Evolutionary conservation across 2,113 vertebrate species (phyloP).

Genomic region (Seriola aureovittata): DNA sequence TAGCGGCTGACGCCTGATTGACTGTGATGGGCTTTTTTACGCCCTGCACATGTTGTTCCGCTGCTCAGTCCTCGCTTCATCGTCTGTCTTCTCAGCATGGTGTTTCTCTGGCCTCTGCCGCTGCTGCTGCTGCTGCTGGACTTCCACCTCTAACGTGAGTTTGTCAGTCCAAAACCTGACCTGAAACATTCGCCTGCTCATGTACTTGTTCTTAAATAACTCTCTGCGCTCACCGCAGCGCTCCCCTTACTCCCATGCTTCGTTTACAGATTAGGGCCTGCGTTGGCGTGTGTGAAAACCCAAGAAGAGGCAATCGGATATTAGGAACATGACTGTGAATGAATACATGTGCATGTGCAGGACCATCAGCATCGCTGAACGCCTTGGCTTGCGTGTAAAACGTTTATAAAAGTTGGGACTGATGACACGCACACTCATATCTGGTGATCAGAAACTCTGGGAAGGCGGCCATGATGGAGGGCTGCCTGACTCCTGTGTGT

Average conservation of each 20-base stretch:
- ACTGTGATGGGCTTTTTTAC: conserved; percentile 83
- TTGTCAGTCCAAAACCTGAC: conserved; percentile 60
- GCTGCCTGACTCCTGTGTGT: conserved; percentile 72
- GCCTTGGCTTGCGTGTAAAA: conserved; percentile 58
- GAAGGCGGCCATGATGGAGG: conserved; percentile 74
- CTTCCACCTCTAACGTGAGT: conserved; percentile 53
- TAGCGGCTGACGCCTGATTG: conserved; percentile 80
- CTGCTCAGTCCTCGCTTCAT: conserved; percentile 56
- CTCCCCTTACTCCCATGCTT: conserved; percentile 48
- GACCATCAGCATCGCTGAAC: conserved; percentile 31
- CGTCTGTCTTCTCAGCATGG: conserved; percentile 76
- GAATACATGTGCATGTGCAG: conserved; percentile 67
- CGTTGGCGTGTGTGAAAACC: conserved; percentile 39
- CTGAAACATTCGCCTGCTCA: conserved; percentile 51
- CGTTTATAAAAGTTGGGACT: conserved; percentile 59
- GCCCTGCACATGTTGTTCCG: conserved; percentile 80
- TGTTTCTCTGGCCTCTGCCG: conserved; percentile 53
- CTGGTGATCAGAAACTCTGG: conserved; percentile 81
- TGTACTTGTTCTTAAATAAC: conserved; percentile 56
- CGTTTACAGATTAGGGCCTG: conserved; percentile 59
- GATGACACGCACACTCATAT: conserved; percentile 74
- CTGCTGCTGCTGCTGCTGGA: conserved; percentile 40
- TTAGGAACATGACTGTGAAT: conserved; percentile 65
- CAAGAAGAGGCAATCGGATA: conserved; percentile 55
- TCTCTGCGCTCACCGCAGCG: conserved; percentile 50